These are phyloP conservation scores for Lepidurus apus DNA, from an alignment of 1,140 invertebrate genomes.

Conservation along the genomic window DNA sequence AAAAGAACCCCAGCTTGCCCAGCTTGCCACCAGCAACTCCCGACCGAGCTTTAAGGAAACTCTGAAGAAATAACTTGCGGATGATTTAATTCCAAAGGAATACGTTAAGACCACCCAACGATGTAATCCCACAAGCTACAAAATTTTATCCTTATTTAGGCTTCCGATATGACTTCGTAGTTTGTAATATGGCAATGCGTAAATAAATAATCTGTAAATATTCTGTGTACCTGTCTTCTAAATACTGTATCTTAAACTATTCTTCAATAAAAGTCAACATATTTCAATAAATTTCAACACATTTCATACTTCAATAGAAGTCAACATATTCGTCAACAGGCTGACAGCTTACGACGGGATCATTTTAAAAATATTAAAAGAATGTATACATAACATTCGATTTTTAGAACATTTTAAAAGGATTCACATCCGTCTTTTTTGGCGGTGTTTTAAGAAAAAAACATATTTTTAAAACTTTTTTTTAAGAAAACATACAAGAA, in stretches of 20 bases:
- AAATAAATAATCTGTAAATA: conserved; percentile 23
- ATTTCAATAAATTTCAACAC: too few relatives aligned
- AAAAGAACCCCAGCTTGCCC: not conserved
- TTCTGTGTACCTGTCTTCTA: too few relatives aligned
- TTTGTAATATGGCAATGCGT: not conserved
- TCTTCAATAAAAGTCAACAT: not conserved
- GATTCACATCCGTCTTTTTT: too few relatives aligned
- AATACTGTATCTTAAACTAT: too few relatives aligned
- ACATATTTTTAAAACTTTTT: too few relatives aligned
- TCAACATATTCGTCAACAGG: too few relatives aligned
- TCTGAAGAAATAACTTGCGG: not conserved
- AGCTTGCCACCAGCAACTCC: not conserved
- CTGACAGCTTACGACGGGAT: not conserved
- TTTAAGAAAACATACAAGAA: too few relatives aligned
- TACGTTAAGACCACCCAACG: conserved; percentile 6
- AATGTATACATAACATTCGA: too few relatives aligned
- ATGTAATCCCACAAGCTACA: not conserved
- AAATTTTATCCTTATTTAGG: not conserved
- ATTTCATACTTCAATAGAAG: too few relatives aligned
- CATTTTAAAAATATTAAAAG: too few relatives aligned
- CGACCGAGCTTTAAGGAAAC: not conserved
- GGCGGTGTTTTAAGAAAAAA: too few relatives aligned
- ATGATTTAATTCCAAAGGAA: conserved; percentile 2
- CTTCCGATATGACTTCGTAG: not conserved
- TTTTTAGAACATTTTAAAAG: too few relatives aligned